These are phyloP conservation scores for Lepidonotus clava DNA, from an alignment of 2,888 invertebrate genomes.

Conservation along the genomic window DNA sequence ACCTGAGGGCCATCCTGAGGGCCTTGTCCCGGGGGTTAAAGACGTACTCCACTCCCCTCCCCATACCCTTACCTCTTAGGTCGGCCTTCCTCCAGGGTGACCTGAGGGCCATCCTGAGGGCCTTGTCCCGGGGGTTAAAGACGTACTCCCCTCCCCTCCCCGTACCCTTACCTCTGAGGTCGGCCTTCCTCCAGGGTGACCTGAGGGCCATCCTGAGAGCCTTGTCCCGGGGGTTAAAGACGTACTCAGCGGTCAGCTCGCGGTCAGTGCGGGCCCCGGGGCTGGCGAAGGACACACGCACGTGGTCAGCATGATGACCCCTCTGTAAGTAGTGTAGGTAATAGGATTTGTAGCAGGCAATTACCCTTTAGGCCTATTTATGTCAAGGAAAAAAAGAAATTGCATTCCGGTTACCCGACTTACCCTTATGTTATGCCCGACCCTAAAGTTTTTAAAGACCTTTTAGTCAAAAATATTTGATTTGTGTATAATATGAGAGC, in stretches of 20 bases:
- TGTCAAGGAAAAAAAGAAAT: no score
- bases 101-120: slow-evolving; percentile 56
- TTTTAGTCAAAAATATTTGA: no score
- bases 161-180: slow-evolving; percentile 57
- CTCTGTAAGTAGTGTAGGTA: background rate
- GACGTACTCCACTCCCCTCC: slow-evolving; percentile 72
- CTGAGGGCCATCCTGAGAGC: slow-evolving; percentile 56
- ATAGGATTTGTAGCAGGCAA: no score
- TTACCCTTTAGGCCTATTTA: no score
- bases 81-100: slow-evolving; percentile 66
- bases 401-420: no score
- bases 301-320: slow-evolving; percentile 63
- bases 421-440: no score
- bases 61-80: slow-evolving; percentile 51
- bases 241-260: slow-evolving; percentile 80
- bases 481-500: no score
- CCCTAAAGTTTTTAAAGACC: no score
- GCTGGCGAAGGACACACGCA: slow-evolving; percentile 85
- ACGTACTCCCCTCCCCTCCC: background rate
- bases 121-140: slow-evolving; percentile 63
- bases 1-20: slow-evolving; percentile 57
- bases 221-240: slow-evolving; percentile 65
- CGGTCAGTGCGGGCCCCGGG: slow-evolving; percentile 89
- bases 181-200: slow-evolving; percentile 65
- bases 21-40: slow-evolving; percentile 63